A percentile compares a stretch with the other conserved stretches of the same genome.
Conservation (phyloP, 2,797 vertebrate genomes). For the Melanogrammus aeglefinus region DNA sequence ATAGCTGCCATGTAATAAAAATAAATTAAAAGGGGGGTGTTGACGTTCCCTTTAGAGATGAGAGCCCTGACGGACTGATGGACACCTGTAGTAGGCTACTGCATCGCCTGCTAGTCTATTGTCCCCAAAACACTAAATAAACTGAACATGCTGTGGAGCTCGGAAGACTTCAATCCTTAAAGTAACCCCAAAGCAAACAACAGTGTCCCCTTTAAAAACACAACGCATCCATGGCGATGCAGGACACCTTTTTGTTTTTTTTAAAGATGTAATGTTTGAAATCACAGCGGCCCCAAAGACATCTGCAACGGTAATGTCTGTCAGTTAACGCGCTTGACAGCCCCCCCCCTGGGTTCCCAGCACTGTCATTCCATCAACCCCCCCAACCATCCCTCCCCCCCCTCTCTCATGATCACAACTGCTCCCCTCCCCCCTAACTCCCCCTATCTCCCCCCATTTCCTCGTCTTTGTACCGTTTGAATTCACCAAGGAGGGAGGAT, state of each 20-base stretch:
- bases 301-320: constrained; percentile 15
- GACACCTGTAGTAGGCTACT: not conserved
- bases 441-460: constrained; percentile 16
- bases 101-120: not conserved
- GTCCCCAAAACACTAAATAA: not conserved
- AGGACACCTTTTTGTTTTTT: not conserved
- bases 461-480: constrained; percentile 15
- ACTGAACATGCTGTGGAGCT: not conserved
- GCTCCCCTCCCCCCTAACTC: not conserved
- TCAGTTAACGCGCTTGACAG: constrained; percentile 17
- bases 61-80: constrained; percentile 27
- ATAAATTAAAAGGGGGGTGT: not conserved
- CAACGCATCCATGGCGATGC: not conserved
- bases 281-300: not conserved
- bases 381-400: not conserved
- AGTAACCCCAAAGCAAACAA: not conserved
- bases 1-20: constrained; percentile 12
- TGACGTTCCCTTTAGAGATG: not conserved
- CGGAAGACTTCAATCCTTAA: not conserved
- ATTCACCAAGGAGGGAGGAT: constrained; percentile 32
- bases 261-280: not conserved
- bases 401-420: constrained; percentile 7
- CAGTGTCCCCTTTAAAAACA: constrained; percentile 1
- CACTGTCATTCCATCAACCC: constrained; percentile 30
- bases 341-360: constrained; percentile 5